Evolutionary conservation across 2,113 vertebrate species (phyloP).

Genomic region (Ophiodon elongatus): DNA sequence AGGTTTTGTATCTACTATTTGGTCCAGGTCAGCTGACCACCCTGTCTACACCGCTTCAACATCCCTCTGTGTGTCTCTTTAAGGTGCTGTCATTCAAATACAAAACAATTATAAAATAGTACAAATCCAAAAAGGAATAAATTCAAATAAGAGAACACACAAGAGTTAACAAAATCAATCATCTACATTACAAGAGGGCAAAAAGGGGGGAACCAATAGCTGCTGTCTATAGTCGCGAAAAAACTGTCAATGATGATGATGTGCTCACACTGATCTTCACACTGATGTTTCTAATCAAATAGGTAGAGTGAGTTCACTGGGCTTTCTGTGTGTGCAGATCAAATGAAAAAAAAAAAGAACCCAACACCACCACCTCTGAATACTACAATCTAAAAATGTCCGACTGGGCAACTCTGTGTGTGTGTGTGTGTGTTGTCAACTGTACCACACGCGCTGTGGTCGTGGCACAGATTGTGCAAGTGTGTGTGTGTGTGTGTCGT

Average conservation of each 20-base stretch:
- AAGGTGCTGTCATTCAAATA: slow-evolving; percentile 85
- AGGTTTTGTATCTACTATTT: slow-evolving; percentile 16
- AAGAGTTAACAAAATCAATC: slow-evolving; percentile 71
- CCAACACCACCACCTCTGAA: slow-evolving; percentile 62
- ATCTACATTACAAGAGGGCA: slow-evolving; percentile 69
- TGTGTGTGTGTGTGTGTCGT: neutral
- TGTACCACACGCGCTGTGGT: slow-evolving; percentile 44
- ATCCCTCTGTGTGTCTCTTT: slow-evolving; percentile 66
- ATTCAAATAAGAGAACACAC: slow-evolving; percentile 78
- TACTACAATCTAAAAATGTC: slow-evolving; percentile 52
- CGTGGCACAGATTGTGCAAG: slow-evolving; percentile 53
- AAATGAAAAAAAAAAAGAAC: slow-evolving; percentile 34
- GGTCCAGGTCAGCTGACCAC: slow-evolving; percentile 52
- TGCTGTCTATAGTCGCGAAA: slow-evolving; percentile 56
- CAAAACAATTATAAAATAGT: slow-evolving; percentile 81
- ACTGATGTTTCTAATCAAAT: slow-evolving; percentile 42
- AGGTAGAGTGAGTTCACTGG: slow-evolving; percentile 51
- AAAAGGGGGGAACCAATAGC: slow-evolving; percentile 59
- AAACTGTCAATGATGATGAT: slow-evolving; percentile 34
- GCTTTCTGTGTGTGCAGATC: slow-evolving; percentile 39
- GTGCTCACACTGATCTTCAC: no score
- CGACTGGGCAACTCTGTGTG: slow-evolving; percentile 39
- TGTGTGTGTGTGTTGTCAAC: slow-evolving; percentile 17
- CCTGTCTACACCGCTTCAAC: slow-evolving; percentile 46
- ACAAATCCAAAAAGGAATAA: slow-evolving; percentile 81